These are phyloP conservation scores for Drosophila persimilis DNA, from an alignment of 1,140 invertebrate species.

Conservation along the genomic window DNA sequence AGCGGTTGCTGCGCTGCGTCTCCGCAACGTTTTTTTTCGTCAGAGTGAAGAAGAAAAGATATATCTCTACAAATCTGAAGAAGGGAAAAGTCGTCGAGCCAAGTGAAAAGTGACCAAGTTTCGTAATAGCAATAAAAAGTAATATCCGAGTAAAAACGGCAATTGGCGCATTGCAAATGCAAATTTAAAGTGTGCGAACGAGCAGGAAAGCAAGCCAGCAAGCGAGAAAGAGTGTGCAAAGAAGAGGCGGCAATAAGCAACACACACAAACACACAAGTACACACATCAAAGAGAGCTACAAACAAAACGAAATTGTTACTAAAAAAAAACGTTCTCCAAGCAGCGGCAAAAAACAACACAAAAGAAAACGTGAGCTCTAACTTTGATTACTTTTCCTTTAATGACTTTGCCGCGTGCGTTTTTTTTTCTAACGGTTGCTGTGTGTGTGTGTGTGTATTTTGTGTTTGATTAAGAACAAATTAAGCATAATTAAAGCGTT, in stretches of 20 bases:
- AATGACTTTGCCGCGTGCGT: slow-evolving; percentile 20
- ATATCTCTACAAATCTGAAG: not conserved
- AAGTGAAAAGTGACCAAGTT: slow-evolving; percentile 10
- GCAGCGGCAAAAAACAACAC: slow-evolving; percentile 7
- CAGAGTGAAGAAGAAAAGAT: too few species aligned
- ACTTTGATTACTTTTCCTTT: slow-evolving; percentile 38
- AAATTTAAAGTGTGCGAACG: slow-evolving; percentile 63
- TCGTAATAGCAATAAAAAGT: slow-evolving; percentile 13
- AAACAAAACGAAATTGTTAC: slow-evolving; percentile 10
- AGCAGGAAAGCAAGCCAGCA: slow-evolving; percentile 32
- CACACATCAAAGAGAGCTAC: slow-evolving; percentile 2
- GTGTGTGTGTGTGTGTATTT: slow-evolving; percentile 11
- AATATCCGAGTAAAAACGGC: slow-evolving; percentile 48
- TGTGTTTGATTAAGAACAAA: slow-evolving; percentile 73
- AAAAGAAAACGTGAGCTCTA: slow-evolving; percentile 66
- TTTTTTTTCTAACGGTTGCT: slow-evolving; percentile 37
- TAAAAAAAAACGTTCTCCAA: slow-evolving; percentile 7
- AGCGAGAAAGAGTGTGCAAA: slow-evolving; percentile 52
- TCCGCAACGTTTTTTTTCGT: not conserved
- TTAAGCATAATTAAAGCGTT: slow-evolving; percentile 71
- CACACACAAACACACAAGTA: slow-evolving; percentile 30
- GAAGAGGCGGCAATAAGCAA: slow-evolving; percentile 51
- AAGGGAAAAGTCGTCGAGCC: not conserved
- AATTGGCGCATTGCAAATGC: slow-evolving; percentile 29
- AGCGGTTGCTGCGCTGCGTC: too few species aligned